A percentile compares a stretch with the other conserved stretches of the same genome.
These are phyloP conservation scores for Paracyclopina nana DNA, from an alignment of 1,140 invertebrate species.

Conservation along the genomic window DNA sequence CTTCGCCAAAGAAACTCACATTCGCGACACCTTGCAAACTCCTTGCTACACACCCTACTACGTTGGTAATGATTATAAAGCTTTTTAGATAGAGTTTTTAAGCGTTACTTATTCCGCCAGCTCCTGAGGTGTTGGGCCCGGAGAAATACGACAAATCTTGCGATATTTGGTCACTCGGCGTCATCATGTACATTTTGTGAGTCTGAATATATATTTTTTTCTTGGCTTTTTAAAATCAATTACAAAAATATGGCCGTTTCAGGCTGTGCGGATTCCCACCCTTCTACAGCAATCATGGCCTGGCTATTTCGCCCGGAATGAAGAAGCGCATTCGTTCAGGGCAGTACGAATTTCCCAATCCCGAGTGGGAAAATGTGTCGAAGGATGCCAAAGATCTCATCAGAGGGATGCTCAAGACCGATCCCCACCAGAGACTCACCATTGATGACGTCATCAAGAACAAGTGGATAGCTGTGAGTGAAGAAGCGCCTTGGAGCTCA, in stretches of 20 bases:
- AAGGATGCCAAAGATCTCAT: constrained; percentile 87
- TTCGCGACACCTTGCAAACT: constrained; percentile 71
- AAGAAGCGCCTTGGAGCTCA: too few species aligned
- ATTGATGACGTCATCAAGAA: constrained; percentile 79
- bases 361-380: constrained; percentile 89
- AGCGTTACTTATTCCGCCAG: constrained; percentile 30
- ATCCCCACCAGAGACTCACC: constrained; percentile 64
- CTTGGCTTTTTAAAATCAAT: neutral
- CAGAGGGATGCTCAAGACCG: constrained; percentile 71
- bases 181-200: constrained; percentile 94
- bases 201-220: constrained; percentile 25
- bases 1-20: constrained; percentile 91
- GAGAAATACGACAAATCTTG: constrained; percentile 97
- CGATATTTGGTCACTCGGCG: constrained; percentile 94
- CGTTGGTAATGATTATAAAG: constrained; percentile 43
- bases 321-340: constrained; percentile 82
- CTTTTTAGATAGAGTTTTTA: neutral
- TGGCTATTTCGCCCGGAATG: constrained; percentile 98
- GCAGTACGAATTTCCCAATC: constrained; percentile 87
- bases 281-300: constrained; percentile 90
- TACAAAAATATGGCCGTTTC: constrained; percentile 20
- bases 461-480: constrained; percentile 66
- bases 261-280: constrained; percentile 92
- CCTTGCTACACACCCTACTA: constrained; percentile 98
- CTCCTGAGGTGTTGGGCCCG: constrained; percentile 84